Conservation (phyloP, 2,797 vertebrate species). For the Emydoidea blandingii region DNA sequence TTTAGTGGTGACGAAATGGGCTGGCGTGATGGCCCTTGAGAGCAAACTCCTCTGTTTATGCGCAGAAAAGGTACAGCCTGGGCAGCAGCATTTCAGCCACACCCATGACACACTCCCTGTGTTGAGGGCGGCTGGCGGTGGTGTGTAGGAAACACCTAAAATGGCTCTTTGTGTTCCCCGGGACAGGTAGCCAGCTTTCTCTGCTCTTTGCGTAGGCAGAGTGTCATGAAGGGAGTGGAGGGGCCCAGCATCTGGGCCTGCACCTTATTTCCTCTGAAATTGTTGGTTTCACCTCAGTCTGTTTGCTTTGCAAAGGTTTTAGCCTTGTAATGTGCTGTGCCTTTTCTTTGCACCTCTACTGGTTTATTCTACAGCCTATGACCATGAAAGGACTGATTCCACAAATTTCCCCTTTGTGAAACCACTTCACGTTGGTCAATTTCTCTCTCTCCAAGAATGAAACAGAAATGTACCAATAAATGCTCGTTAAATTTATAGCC, state of each 20-base stretch:
- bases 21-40: neutral
- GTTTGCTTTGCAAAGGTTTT: too few relatives aligned
- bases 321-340: neutral
- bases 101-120: neutral
- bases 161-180: neutral
- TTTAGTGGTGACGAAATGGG: neutral
- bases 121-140: neutral
- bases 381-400: neutral
- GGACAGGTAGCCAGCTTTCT: neutral
- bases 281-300: neutral
- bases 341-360: fast-evolving
- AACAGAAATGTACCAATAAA: slow-evolving; percentile 47
- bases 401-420: neutral
- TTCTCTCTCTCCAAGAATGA: neutral
- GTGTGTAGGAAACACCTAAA: neutral
- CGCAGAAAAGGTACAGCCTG: neutral
- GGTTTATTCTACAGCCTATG: neutral
- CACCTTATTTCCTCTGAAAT: neutral
- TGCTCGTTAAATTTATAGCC: slow-evolving; percentile 75
- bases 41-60: neutral
- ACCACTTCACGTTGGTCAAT: fast-evolving
- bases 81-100: too few relatives aligned
- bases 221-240: neutral
- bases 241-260: neutral
- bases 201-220: neutral